Evolutionary conservation across 2,113 vertebrate species (phyloP), one percentile per base, ranked within the genome.

Genomic region (Phalacrocorax brasilianus): DNA sequence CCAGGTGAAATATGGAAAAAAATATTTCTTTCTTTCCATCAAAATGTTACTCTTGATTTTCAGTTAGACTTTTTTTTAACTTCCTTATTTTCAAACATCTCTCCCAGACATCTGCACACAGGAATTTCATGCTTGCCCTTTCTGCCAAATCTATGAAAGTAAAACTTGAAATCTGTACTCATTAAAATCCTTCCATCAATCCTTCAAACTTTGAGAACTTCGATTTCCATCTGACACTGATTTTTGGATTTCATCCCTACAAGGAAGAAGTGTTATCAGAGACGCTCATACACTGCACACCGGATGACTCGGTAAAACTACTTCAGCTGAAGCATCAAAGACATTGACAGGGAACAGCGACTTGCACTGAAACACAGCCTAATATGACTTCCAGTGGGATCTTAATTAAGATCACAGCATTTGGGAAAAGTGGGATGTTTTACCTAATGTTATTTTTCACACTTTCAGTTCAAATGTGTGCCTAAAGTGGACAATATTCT

Each of bases 221-320:
- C 96, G 95, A 98, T 97, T 98, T 97, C 68, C 81, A 96, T 97
- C 93, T 98, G 95, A 97, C 91, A 96, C 82, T 93, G 95, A 97
- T 97, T 97, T 97, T 95, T 27, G 66, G 89, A 97, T 97, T 97
- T 96, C 76, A 95, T 52, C 55, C 77, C 68, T 96, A 89, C 27
- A 94, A 97, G 75, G 67, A 84, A 95, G 62, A 83, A 97, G 88
- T 74, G 89, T 97, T 97, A 97, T 96, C 91, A 94, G 92, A 96
- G 91, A 96, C 93, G 89, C 45, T 88, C 95, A 96, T 85, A 81
- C 42, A 92, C 63, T 40, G 61, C 85, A 96, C 50, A 75, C 20
- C 23, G 40, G 85, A 91, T 59, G 78, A 92, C 81, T 97, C 90
- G 74, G 72, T 95, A 96, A 96, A 96, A 89, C 78, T 88, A 70